Base-by-base conservation (phyloP, 1,140 invertebrate genomes). In the Teleopsis dalmanni region DNA sequence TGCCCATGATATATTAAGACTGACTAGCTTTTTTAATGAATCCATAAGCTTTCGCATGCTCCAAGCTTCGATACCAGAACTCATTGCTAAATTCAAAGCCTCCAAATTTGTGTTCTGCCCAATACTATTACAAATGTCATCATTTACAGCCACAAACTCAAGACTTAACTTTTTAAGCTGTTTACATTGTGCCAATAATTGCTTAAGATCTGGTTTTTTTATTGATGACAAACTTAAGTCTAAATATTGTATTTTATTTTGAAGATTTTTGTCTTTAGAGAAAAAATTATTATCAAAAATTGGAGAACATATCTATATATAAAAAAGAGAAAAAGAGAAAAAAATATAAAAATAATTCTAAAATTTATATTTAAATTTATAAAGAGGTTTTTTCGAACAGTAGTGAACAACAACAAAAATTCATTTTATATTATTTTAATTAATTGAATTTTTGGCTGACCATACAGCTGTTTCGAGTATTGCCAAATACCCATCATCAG, bases 1-100 rank as follows among this genome's bases (percentile, higher is more conserved):
- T 46, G 87, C 88, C 91, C 91, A 95, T 0, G 82, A 82, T 47
- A 93, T 65, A 72, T 93, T 92, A 19, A 93, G 67, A 23, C 83
- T 80, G 7, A 29, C 31, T 31, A 43, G 22, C 27, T 43, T 31
- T 60, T 68, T 68, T 73, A 91, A 60, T 75, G 78, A 52, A 71
- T 53, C 65, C 42, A 84, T 70, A 57, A 88, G 73, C 47, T 72
- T 57, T 14, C 73, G 71, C 0, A 92, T 52, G 26, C 85, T 81
- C 27, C 73, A 56, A 4, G 71, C 56, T 43, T 78, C 75, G 2
- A 91, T 65, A 21, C 84, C 84, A 48, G 75, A 75, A 55, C 78
- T 80, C 79, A 87, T 85, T 2, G 83, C 77, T 59, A 90, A 72
- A 76, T 90, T 90, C 4, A 90, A 69, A 6, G 82, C 78, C 62